Conservation (phyloP, 2,113 vertebrate genomes). For the Mormyrus lacerda region DNA sequence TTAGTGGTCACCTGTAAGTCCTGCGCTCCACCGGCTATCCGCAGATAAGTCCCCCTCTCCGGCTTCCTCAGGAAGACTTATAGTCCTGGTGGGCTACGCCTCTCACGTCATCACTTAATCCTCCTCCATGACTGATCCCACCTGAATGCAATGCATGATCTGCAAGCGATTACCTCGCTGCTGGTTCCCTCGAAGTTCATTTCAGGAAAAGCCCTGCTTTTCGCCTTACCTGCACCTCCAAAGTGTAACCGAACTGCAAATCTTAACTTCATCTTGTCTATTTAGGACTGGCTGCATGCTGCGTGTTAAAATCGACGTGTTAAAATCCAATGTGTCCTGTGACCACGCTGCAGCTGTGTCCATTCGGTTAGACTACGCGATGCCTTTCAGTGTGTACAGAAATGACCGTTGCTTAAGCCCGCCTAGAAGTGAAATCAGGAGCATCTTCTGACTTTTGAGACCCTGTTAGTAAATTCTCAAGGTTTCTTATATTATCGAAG, state of each 20-base stretch:
- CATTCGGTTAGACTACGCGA: background rate
- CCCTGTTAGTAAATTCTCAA: background rate
- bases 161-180: background rate
- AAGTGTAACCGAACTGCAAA: background rate
- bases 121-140: slow-evolving; percentile 30
- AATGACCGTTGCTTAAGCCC: background rate
- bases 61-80: slow-evolving; percentile 30
- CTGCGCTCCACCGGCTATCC: slow-evolving; percentile 28
- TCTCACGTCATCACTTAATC: slow-evolving; percentile 43
- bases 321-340: background rate
- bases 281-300: background rate
- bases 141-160: background rate
- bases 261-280: background rate
- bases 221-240: background rate
- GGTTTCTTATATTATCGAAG: background rate
- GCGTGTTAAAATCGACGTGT: background rate
- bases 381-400: background rate
- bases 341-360: background rate
- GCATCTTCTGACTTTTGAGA: background rate
- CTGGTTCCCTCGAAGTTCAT: background rate
- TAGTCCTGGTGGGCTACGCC: slow-evolving; percentile 38
- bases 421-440: background rate
- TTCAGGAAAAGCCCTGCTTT: background rate
- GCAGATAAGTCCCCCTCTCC: slow-evolving; percentile 20
- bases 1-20: slow-evolving; percentile 40